Evolutionary conservation across 2,888 invertebrate species (phyloP).

Genomic region (Pilophorus perplexus): DNA sequence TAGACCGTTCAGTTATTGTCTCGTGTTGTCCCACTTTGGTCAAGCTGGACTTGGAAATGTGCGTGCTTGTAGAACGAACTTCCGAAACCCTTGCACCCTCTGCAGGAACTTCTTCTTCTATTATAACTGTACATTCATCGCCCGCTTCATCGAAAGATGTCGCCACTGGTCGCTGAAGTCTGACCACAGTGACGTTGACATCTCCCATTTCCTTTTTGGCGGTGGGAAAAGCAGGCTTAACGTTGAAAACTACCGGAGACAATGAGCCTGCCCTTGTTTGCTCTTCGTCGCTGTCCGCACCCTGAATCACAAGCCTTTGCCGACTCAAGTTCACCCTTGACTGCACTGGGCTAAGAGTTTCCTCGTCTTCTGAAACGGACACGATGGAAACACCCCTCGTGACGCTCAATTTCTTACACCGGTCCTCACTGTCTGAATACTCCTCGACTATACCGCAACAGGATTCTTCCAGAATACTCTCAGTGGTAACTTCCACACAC

Average conservation of each 20-base stretch:
- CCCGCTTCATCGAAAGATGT: conserved; percentile 18
- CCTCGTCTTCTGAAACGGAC: conserved; percentile 64
- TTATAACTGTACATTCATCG: conserved; percentile 20
- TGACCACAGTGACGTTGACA: no score
- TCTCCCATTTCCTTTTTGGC: no score
- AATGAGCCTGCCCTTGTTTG: not conserved
- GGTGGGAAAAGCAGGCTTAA: no score
- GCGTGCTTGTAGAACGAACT: no score
- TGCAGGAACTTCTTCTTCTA: conserved; percentile 22
- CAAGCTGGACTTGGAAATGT: no score
- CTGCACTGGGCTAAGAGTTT: conserved; percentile 12
- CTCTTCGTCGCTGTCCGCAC: conserved; percentile 2
- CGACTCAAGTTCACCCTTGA: not conserved
- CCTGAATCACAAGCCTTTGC: not conserved
- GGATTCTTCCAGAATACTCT: conserved; percentile 50
- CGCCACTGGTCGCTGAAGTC: not conserved
- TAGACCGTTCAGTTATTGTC: no score
- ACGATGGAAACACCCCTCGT: conserved; percentile 65
- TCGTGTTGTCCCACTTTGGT: no score
- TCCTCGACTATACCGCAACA: conserved; percentile 54
- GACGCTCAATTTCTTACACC: conserved; percentile 47
- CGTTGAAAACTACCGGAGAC: not conserved
- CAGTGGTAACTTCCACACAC: conserved; percentile 31
- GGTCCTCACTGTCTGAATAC: conserved; percentile 55
- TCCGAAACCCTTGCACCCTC: no score